phyloP scores from a whole-genome alignment of 2,797 vertebrate species.

The Lagocephalus sceleratus region DNA sequence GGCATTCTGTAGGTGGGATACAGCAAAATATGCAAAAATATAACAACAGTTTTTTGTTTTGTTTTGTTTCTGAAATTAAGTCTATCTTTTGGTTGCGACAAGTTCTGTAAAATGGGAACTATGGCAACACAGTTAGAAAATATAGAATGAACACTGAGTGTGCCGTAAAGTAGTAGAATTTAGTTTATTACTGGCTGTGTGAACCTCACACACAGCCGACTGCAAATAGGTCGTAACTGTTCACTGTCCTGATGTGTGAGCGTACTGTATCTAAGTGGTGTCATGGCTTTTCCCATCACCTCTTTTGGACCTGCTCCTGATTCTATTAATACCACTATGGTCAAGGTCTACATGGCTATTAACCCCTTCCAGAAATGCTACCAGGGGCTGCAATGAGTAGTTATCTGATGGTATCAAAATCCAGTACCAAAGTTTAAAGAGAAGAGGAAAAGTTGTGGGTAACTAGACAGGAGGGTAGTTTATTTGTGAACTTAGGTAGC shows the following conservation, averaged over 20 bases:
- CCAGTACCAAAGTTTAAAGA: background rate
- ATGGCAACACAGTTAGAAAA: too few relatives aligned
- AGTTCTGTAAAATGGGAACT: too few relatives aligned
- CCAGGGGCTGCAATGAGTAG: conserved; percentile 34
- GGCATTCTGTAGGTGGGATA: too few relatives aligned
- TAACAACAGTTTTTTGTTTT: too few relatives aligned
- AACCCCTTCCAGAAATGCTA: conserved; percentile 44
- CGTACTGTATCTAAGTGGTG: conserved; percentile 50
- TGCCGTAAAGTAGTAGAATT: too few relatives aligned
- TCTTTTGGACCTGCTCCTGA: conserved; percentile 44
- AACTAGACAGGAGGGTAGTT: background rate
- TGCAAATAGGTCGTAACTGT: conserved; percentile 53
- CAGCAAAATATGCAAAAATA: too few relatives aligned
- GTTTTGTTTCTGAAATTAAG: too few relatives aligned
- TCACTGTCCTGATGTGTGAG: conserved; percentile 32
- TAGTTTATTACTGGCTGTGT: conserved; percentile 47
- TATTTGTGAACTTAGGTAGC: conserved; percentile 4
- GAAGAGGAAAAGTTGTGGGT: background rate
- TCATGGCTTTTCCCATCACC: conserved; percentile 46
- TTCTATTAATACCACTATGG: conserved; percentile 57
- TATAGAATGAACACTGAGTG: too few relatives aligned
- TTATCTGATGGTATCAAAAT: conserved; percentile 21
- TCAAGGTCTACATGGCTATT: conserved; percentile 54
- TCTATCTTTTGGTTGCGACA: too few relatives aligned
- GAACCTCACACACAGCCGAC: conserved; percentile 43